Percentiles rank a stretch among this genome's conserved stretches.
Conservation (phyloP, 2,113 vertebrate genomes). For the Lagenorhynchus albirostris region DNA sequence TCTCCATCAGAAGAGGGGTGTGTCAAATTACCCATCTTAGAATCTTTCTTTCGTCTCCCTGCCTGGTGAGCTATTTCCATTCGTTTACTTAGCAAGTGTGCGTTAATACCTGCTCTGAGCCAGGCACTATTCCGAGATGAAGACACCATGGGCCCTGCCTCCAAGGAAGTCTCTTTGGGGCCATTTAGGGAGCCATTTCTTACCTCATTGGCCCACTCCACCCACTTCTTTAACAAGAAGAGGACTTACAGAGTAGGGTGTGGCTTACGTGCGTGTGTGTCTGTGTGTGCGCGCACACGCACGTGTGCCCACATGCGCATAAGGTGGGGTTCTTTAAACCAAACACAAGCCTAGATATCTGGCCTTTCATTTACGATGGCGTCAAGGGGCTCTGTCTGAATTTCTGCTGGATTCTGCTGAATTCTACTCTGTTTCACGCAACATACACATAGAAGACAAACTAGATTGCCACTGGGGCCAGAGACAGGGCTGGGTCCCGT, state of each 20-base stretch:
- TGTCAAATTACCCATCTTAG: background rate
- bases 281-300: no score
- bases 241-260: background rate
- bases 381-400: background rate
- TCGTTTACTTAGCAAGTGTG: background rate
- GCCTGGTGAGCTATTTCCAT: background rate
- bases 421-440: background rate
- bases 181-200: background rate
- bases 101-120: background rate
- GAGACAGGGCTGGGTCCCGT: background rate
- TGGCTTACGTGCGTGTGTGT: background rate
- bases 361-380: background rate
- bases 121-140: background rate
- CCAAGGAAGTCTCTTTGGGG: background rate
- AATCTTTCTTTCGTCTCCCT: background rate
- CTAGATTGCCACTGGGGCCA: background rate
- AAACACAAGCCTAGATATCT: background rate
- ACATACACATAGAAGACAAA: background rate
- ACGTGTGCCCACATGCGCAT: rapidly evolving
- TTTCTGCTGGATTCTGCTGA: background rate
- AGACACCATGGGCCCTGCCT: background rate
- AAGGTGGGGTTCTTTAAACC: background rate
- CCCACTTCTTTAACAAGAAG: background rate
- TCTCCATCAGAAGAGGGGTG: background rate
- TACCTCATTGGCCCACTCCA: background rate